Evolutionary conservation across 1,140 invertebrate species (phyloP).

Genomic region (Drepana arcuata): DNA sequence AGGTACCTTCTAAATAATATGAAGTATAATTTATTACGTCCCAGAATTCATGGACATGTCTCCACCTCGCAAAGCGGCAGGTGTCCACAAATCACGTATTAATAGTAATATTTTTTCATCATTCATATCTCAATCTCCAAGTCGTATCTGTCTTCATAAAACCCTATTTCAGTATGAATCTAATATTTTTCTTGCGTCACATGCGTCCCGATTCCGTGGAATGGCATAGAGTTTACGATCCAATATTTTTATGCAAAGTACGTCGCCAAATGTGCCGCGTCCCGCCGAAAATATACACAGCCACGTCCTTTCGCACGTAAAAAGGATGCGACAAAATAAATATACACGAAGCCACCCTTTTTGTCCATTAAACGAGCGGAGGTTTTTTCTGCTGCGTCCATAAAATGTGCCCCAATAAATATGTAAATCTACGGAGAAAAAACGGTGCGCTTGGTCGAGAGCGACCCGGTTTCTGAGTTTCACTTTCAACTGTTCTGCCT

Average conservation of each 20-base stretch:
- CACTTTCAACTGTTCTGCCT: conserved; percentile 48
- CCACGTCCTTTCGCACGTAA: conserved; percentile 65
- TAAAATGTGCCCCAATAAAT: conserved; percentile 72
- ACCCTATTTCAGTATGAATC: conserved; percentile 40
- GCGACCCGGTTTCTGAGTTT: conserved; percentile 49
- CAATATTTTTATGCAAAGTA: conserved; percentile 70
- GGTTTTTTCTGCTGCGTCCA: conserved; percentile 58
- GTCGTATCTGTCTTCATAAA: conserved; percentile 43
- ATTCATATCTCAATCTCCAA: conserved; percentile 44
- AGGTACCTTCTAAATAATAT: neutral
- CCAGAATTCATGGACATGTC: neutral
- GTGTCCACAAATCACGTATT: conserved; percentile 21
- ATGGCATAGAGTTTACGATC: conserved; percentile 58
- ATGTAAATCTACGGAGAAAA: conserved; percentile 67
- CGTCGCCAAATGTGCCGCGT: conserved; percentile 64
- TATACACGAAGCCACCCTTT: conserved; percentile 68
- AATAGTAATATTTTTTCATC: conserved; percentile 17
- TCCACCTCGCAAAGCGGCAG: conserved; percentile 5
- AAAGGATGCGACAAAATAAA: conserved; percentile 71
- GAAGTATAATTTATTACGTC: too few species aligned
- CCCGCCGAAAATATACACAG: conserved; percentile 55
- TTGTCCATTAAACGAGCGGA: conserved; percentile 67
- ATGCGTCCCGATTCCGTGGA: conserved; percentile 48
- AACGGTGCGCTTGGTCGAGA: conserved; percentile 27
- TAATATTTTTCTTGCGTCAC: conserved; percentile 47